phyloP scores from a whole-genome alignment of 2,113 vertebrate species.

The Arenaria interpres region DNA sequence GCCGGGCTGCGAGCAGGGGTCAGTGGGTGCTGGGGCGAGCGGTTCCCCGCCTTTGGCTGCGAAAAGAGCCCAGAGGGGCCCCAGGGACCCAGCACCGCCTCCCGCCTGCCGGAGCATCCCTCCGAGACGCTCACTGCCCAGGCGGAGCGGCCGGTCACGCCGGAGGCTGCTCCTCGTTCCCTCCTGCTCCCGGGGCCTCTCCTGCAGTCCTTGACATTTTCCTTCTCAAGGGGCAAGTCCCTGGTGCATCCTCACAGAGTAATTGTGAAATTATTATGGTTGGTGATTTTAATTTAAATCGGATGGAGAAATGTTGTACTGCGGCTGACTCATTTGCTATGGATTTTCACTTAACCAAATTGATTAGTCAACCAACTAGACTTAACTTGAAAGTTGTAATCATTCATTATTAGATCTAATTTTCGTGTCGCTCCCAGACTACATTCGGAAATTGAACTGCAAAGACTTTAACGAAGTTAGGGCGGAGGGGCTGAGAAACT shows the following conservation, averaged over 20 bases:
- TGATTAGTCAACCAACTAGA: constrained; percentile 86
- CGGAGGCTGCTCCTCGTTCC: neutral
- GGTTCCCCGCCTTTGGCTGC: neutral
- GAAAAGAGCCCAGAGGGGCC: neutral
- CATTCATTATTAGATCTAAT: constrained; percentile 84
- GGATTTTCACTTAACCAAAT: constrained; percentile 88
- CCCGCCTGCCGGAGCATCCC: neutral
- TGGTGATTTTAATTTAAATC: constrained; percentile 84
- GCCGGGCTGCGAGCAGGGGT: neutral
- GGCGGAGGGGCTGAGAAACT: neutral
- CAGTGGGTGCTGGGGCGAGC: neutral
- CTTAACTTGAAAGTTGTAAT: constrained; percentile 84
- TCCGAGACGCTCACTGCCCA: fast-evolving
- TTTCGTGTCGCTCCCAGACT: constrained; percentile 68
- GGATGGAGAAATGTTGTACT: constrained; percentile 83
- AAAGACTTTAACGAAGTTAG: neutral
- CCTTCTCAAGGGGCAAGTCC: constrained; percentile 75
- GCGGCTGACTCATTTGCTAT: constrained; percentile 83
- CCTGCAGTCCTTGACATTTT: constrained; percentile 72
- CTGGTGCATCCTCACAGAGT: constrained; percentile 74
- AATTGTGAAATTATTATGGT: constrained; percentile 81
- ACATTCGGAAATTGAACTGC: constrained; percentile 66
- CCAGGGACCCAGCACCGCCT: no score
- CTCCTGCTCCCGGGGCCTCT: neutral
- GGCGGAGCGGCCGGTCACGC: neutral